A percentile compares a stretch with the other conserved stretches of the same genome.
These are phyloP conservation scores for Euphysa ruthae DNA, from an alignment of 30 jellyfish, hydroid and myxozoan genomes.

Conservation along the genomic window DNA sequence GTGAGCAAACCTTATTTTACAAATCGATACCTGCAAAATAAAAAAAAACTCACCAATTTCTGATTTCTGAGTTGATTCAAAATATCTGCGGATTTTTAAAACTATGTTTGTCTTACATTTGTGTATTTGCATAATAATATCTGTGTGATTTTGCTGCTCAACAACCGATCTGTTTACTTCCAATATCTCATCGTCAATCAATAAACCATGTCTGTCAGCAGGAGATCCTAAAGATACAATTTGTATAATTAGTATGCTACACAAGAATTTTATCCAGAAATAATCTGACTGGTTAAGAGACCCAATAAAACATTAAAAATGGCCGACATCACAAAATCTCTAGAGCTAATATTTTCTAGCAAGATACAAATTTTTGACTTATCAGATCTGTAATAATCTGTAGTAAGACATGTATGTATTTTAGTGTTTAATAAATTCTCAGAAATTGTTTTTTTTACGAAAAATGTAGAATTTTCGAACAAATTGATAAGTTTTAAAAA, in stretches of 20 bases:
- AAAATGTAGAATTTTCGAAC: too few species aligned
- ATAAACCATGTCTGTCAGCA: slow-evolving; percentile 63
- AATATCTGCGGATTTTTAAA: slow-evolving; percentile 54
- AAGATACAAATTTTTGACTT: too few species aligned
- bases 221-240: slow-evolving; percentile 81
- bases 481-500: too few species aligned
- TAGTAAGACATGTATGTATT: too few species aligned
- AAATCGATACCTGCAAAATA: background rate
- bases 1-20: background rate
- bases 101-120: slow-evolving; percentile 56
- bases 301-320: too few species aligned
- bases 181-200: slow-evolving; percentile 61
- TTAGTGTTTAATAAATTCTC: too few species aligned
- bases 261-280: too few species aligned
- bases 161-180: slow-evolving; percentile 78
- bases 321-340: too few species aligned
- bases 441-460: too few species aligned
- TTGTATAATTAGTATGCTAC: too few species aligned
- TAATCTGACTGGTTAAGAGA: too few species aligned
- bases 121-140: slow-evolving; percentile 80
- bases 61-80: slow-evolving; percentile 9
- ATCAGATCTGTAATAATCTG: too few species aligned
- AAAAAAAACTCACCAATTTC: background rate
- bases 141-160: slow-evolving; percentile 59
- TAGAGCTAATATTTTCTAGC: background rate